Evolutionary conservation across 2,888 invertebrate genomes (phyloP).

Genomic region (Seira ritae): DNA sequence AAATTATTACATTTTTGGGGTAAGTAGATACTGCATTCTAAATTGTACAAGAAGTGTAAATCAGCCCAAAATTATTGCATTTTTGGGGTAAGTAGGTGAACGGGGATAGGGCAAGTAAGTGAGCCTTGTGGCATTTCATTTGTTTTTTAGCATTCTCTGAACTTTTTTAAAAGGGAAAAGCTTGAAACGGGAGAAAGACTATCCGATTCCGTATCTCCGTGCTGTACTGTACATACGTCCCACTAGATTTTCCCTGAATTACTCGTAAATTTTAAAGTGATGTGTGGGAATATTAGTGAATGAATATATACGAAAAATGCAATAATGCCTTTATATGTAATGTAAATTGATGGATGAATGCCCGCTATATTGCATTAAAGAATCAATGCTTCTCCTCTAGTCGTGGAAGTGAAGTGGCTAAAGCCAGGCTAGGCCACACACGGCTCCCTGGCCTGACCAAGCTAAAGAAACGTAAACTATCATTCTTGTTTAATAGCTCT

Average conservation of each 20-base stretch:
- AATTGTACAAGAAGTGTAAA: too few relatives aligned
- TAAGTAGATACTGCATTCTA: conserved; percentile 20
- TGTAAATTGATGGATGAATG: conserved; percentile 10
- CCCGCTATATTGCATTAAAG: conserved; percentile 15
- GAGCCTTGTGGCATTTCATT: neutral
- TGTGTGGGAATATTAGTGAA: conserved; percentile 29
- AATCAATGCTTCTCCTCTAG: conserved; percentile 26
- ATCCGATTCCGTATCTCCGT: neutral
- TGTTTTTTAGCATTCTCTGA: too few relatives aligned
- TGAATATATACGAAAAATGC: conserved; percentile 10
- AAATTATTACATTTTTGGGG: conserved; percentile 38
- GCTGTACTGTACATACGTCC: neutral
- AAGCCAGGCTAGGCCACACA: neutral
- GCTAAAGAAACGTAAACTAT: too few relatives aligned
- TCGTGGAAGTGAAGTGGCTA: neutral
- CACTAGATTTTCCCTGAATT: neutral
- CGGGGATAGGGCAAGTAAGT: neutral
- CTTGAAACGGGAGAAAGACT: neutral
- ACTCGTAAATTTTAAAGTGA: neutral
- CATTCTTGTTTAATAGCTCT: too few relatives aligned
- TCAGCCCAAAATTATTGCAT: conserved; percentile 27
- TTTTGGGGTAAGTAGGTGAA: conserved; percentile 36
- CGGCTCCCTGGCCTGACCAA: too few relatives aligned
- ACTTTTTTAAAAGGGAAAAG: too few relatives aligned
- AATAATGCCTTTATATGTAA: neutral